Percentiles rank a stretch among this genome's conserved stretches.
These are phyloP conservation scores for Drosophila mayaguana DNA, from an alignment of 2,888 invertebrate species.

Conservation along the genomic window DNA sequence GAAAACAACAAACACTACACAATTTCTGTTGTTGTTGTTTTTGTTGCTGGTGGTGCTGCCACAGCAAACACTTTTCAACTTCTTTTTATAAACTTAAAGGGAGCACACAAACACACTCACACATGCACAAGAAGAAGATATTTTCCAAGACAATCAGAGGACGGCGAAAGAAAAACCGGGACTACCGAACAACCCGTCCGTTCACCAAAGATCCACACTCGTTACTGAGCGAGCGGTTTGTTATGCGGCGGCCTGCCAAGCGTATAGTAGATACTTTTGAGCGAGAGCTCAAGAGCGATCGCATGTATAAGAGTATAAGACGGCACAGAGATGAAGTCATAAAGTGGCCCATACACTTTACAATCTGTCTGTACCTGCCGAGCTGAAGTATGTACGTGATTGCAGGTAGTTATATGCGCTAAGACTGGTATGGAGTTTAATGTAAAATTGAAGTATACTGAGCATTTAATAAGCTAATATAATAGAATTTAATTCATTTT, in stretches of 20 bases:
- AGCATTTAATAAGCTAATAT: background rate
- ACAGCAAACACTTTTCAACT: constrained; percentile 69
- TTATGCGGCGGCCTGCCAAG: constrained; percentile 8
- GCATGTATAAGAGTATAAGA: constrained; percentile 20
- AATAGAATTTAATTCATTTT: background rate
- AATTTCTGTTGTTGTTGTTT: constrained; percentile 44
- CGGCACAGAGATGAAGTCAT: constrained; percentile 23
- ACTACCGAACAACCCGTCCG: constrained; percentile 59
- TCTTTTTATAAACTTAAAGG: constrained; percentile 74
- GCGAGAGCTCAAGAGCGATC: constrained; percentile 26
- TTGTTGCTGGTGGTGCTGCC: constrained; percentile 44
- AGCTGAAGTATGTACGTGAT: background rate
- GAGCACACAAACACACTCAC: constrained; percentile 42
- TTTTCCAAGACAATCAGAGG: constrained; percentile 67
- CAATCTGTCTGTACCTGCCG: constrained; percentile 9
- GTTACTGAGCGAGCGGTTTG: constrained; percentile 41
- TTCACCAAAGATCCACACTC: constrained; percentile 61
- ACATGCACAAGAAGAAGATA: constrained; percentile 43
- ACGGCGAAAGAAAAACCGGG: constrained; percentile 53
- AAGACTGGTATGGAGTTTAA: background rate
- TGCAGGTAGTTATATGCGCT: background rate
- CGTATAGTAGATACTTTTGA: constrained; percentile 6
- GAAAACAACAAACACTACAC: constrained; percentile 57
- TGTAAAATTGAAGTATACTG: background rate
- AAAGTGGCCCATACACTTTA: constrained; percentile 20